Percentiles rank a stretch among this genome's conserved stretches.
Conservation (phyloP, 2,797 vertebrate genomes). For the Hirundo rustica region DNA sequence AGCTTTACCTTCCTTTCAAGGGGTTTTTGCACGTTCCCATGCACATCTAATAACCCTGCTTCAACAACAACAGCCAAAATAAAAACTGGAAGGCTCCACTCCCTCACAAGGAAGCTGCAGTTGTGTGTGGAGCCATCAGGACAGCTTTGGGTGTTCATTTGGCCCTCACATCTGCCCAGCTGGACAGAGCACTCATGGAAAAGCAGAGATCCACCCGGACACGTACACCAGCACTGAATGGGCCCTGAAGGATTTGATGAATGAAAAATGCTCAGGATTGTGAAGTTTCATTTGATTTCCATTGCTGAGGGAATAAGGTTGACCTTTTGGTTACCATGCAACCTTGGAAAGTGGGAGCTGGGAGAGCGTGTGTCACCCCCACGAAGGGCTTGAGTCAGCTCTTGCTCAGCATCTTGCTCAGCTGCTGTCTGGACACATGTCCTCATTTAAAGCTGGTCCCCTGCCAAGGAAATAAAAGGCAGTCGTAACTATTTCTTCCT, state of each 20-base stretch:
- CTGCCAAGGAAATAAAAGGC: conserved; percentile 39
- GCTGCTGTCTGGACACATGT: conserved; percentile 33
- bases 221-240: background rate
- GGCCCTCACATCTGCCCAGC: conserved; percentile 5
- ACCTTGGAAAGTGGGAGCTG: conserved; percentile 56
- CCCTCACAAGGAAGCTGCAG: background rate
- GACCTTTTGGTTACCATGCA: conserved; percentile 62
- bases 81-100: background rate
- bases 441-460: background rate
- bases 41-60: background rate
- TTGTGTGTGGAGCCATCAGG: background rate
- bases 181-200: conserved; percentile 37
- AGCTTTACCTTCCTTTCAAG: background rate
- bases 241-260: conserved; percentile 61
- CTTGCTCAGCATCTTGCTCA: conserved; percentile 57
- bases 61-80: background rate
- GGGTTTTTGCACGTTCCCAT: background rate
- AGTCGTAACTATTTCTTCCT: conserved; percentile 31
- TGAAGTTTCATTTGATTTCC: conserved; percentile 44
- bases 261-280: conserved; percentile 20
- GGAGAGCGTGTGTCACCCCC: background rate
- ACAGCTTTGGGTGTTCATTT: background rate
- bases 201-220: conserved; percentile 10
- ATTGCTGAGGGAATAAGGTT: conserved; percentile 34
- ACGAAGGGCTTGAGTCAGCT: conserved; percentile 39